phyloP scores from a whole-genome alignment of 1,140 invertebrate genomes.

The Dermatophagoides farinae region DNA sequence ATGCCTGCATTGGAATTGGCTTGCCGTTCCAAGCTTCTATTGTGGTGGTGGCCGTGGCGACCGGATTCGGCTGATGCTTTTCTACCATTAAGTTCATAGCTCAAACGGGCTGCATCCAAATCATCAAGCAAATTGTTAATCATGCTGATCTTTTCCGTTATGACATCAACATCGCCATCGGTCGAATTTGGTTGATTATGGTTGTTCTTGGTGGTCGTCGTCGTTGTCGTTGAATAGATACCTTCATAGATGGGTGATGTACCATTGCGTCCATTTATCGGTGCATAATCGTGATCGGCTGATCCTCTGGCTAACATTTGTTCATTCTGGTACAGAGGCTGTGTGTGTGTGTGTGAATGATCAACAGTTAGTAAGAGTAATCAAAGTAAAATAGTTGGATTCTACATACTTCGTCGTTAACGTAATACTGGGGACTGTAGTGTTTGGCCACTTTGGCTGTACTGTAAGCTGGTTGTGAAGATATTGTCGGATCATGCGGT shows the following conservation, averaged over 20 bases:
- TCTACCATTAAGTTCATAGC: too few species aligned
- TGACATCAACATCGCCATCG: not conserved
- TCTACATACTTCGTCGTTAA: not conserved
- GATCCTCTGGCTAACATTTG: not conserved
- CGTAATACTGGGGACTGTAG: conserved; percentile 10
- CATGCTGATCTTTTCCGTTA: conserved; percentile 52
- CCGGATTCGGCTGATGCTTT: too few species aligned
- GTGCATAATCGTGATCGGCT: not conserved
- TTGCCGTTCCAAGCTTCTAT: not conserved
- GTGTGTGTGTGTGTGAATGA: not conserved
- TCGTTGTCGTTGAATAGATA: not conserved
- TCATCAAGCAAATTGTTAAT: conserved; percentile 74
- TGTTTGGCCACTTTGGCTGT: conserved; percentile 3
- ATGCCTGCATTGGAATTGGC: not conserved
- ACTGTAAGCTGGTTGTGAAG: not conserved
- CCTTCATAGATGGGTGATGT: conserved; percentile 1
- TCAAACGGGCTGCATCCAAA: conserved; percentile 59
- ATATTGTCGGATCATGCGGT: not conserved
- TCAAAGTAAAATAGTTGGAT: not conserved
- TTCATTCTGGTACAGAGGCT: conserved; percentile 14
- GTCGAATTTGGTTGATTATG: too few species aligned
- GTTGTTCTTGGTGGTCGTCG: not conserved
- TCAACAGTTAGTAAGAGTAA: too few species aligned
- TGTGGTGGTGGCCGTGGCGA: not conserved
- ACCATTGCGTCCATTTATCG: not conserved